phyloP scores from a whole-genome alignment of 2,797 vertebrate species.

The Miichthys miiuy region DNA sequence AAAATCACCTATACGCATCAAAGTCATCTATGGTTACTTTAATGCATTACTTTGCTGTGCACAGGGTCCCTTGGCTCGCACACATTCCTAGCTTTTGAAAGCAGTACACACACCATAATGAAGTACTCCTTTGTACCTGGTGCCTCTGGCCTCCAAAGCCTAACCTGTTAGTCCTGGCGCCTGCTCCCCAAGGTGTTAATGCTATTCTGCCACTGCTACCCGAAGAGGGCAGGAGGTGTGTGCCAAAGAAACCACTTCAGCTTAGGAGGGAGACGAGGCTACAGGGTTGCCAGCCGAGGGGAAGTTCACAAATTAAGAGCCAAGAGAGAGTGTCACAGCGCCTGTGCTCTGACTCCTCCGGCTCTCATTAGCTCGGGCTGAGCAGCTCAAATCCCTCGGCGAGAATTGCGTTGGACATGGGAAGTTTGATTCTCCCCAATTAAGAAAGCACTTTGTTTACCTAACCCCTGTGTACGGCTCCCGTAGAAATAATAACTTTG shows the following conservation, averaged over 20 bases:
- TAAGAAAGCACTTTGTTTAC: slow-evolving; percentile 73
- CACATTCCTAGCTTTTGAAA: slow-evolving; percentile 23
- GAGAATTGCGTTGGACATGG: slow-evolving; percentile 53
- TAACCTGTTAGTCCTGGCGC: slow-evolving; percentile 63
- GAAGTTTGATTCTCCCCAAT: slow-evolving; percentile 74
- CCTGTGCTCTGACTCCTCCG: slow-evolving; percentile 66
- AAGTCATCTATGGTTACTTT: background rate
- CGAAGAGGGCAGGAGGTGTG: slow-evolving; percentile 30
- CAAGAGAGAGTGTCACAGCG: slow-evolving; percentile 60
- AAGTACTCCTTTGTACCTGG: slow-evolving; percentile 32
- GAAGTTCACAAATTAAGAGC: slow-evolving; percentile 77
- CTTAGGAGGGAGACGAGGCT: slow-evolving; percentile 33
- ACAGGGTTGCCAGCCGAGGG: slow-evolving; percentile 56
- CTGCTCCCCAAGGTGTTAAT: slow-evolving; percentile 71
- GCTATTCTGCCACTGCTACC: slow-evolving; percentile 60
- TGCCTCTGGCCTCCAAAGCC: slow-evolving; percentile 56
- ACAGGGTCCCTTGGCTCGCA: background rate
- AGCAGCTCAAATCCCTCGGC: slow-evolving; percentile 60
- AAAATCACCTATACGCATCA: background rate
- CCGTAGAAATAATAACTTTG: slow-evolving; percentile 47
- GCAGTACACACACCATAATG: slow-evolving; percentile 21
- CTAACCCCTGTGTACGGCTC: slow-evolving; percentile 37
- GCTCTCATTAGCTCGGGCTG: slow-evolving; percentile 74
- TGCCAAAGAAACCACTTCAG: slow-evolving; percentile 65
- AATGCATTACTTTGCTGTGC: slow-evolving; percentile 4